Base-by-base conservation (phyloP, 2,888 invertebrate species). In the Cotesia congregata region DNA sequence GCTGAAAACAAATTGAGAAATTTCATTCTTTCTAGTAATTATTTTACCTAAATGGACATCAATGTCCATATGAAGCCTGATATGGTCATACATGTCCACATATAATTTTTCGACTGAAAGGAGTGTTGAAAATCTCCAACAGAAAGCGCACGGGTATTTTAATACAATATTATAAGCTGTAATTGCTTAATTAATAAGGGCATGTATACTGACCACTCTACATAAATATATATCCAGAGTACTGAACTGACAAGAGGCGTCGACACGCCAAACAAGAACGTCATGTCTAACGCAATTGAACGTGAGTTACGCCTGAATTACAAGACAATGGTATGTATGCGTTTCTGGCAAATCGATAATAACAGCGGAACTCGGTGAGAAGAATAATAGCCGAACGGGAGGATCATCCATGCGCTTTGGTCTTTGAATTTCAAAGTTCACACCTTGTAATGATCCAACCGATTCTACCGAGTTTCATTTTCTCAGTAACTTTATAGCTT, bases 311-410 rank as follows among this genome's bases (percentile, higher is more conserved):
- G 70, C 67, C 1, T 41, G 39, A 68, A 17, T 59, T 20, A 30
- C 41, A 60, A 41, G 70, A 70, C 20, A 70, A 70, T 70, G 70
- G 59, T 20, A 15, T 50, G 17, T 60, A 12, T 59, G 41, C 41
- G 60, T 50, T 70, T 70, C 70, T 50, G 41, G 20, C 38, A 38
- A 68, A 68, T 68, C 67, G 40, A 68, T 68, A 68, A 40, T 68
- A 40, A n/a, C n/a, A 38, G 6, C 15, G 67, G 67, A 68, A 68
- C 67, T 68, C 40, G 15, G 39, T 40, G 39, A 15, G 30, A 62
- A n/a, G 17, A 40, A 68, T 68, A 68, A 68, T 68, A 39, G 67
- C 41, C 1, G 9, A 30, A 12, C 12, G 65, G 12, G 30, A 30
- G 38, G 6, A 65, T 65, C 65, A 12, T 50, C 50, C 12, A 50